Evolutionary conservation across 2,113 vertebrate genomes (phyloP), one percentile per base, ranked within the genome.

Genomic region (Aythya baeri): DNA sequence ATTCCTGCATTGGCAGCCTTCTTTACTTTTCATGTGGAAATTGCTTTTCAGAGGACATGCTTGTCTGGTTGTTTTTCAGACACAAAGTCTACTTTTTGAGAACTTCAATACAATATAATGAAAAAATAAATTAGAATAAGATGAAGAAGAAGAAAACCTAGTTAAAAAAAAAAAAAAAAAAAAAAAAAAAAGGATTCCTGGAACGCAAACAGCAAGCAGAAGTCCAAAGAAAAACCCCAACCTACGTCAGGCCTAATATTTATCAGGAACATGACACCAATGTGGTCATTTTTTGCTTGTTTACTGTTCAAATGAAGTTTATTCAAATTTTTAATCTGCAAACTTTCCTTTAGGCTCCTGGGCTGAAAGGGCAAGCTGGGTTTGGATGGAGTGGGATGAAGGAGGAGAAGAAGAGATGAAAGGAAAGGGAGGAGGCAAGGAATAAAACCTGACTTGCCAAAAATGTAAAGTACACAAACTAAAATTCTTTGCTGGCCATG

Each of bases 241-340:
- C 52, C 91, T 98, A 91, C 93, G 95, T 98, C 97, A 98, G 88
- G 91, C 89, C 83, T 94, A 94, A 97, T 98, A 97, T 98, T 98
- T 98, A 97, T 98, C 97, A 94, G 95, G 89, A 97, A 97, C 87
- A 77, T 78, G 91, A 93, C 90, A 96, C 95, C 79, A 17, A 3
- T 94, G 95, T 93, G 97, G 96, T 97, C 73, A 41, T 52, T 94
- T 94, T 94, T 67, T 75, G 73, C 89, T 97, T 98, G 93, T 97
- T 98, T 97, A 86, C 88, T 44, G 71, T 88, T 95, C 72, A 96
- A 97, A 95, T 89, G 71, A 46, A 96, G 68, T 96, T 98, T 95
- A 95, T 93, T 94, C 93, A 78, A 71, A 93, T 96, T 95, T 90
- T 72, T 94, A 97, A 96, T 95, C 89, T 91, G 58, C 76, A 76